phyloP scores from a whole-genome alignment of 2,888 invertebrate species.

The Aplocera efformata region DNA sequence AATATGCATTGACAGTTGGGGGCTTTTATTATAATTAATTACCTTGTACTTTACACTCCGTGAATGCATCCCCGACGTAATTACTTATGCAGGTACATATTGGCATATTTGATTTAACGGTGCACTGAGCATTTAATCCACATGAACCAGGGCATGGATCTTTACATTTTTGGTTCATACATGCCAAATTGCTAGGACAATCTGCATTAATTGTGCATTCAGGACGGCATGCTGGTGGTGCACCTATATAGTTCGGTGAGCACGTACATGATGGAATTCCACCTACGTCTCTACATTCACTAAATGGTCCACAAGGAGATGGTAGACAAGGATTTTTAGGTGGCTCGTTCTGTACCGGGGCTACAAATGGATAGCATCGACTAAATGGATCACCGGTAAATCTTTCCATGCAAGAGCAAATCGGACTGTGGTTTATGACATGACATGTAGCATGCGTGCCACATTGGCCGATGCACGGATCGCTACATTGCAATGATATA shows the following conservation, averaged over 20 bases:
- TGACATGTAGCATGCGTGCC: conserved; percentile 86
- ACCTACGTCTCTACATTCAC: conserved; percentile 82
- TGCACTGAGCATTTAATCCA: conserved; percentile 82
- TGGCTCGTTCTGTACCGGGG: conserved; percentile 40
- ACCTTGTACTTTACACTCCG: conserved; percentile 79
- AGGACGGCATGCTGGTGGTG: conserved; percentile 85
- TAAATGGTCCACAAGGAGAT: conserved; percentile 84
- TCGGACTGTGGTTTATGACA: conserved; percentile 86
- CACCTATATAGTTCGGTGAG: conserved; percentile 83
- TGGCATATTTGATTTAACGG: conserved; percentile 86
- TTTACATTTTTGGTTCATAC: conserved; percentile 86
- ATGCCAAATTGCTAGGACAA: conserved; percentile 87
- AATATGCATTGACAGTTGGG: no score
- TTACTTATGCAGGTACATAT: conserved; percentile 86
- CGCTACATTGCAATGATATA: conserved; percentile 83
- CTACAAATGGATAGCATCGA: conserved; percentile 69
- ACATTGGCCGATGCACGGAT: conserved; percentile 87
- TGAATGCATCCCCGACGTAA: conserved; percentile 88
- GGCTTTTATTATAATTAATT: conserved; percentile 30
- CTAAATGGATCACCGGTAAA: conserved; percentile 85
- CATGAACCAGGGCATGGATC: conserved; percentile 92
- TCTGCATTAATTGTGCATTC: conserved; percentile 87
- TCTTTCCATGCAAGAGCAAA: conserved; percentile 82
- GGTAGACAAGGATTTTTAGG: conserved; percentile 80
- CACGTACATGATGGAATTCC: conserved; percentile 84